phyloP scores from a whole-genome alignment of 1,140 invertebrate species.

The Eubasilissa regina region DNA sequence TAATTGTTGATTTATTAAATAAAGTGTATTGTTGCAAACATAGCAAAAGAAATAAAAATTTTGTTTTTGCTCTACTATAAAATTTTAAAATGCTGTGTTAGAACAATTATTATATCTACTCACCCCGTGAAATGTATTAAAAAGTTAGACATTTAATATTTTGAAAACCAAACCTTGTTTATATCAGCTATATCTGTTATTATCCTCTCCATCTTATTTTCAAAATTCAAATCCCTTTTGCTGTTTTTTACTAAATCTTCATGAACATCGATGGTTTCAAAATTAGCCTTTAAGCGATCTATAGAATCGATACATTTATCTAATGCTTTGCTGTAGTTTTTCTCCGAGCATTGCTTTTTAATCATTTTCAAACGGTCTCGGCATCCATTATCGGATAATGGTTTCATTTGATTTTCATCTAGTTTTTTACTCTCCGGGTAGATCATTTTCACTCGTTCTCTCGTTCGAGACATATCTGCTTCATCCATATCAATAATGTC shows the following conservation, averaged over 20 bases:
- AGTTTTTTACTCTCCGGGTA: not conserved
- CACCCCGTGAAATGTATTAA: too few species aligned
- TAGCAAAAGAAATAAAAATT: too few species aligned
- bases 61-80: too few species aligned
- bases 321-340: not conserved
- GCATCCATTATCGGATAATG: not conserved
- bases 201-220: constrained; percentile 40
- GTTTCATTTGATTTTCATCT: not conserved
- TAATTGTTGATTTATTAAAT: too few species aligned
- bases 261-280: constrained; percentile 14
- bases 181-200: constrained; percentile 41
- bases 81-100: too few species aligned
- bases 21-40: too few species aligned
- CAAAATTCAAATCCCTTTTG: constrained; percentile 46
- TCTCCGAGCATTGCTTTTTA: constrained; percentile 3
- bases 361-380: not conserved
- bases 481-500: constrained; percentile 40
- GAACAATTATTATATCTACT: too few species aligned
- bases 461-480: not conserved
- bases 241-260: constrained; percentile 11
- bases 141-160: too few species aligned
- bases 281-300: constrained; percentile 28
- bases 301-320: constrained; percentile 36
- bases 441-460: not conserved
- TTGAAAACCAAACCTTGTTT: constrained; percentile 25